These are phyloP conservation scores for Taxidea taxus DNA, from an alignment of 2,113 vertebrate genomes.

Conservation along the genomic window DNA sequence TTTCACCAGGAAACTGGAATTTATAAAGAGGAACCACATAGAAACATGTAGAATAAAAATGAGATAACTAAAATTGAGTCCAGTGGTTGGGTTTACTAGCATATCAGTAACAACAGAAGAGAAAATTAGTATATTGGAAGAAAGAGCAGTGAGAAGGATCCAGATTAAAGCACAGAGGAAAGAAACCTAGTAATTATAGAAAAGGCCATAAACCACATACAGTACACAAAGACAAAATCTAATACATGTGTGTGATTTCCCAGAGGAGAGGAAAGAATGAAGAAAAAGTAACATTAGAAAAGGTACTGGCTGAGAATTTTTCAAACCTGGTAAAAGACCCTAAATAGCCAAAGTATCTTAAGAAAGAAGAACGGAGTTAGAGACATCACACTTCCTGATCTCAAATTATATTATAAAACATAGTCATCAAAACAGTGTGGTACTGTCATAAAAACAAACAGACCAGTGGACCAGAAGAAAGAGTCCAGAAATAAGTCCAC, in stretches of 20 bases:
- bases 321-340: neutral
- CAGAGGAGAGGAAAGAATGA: neutral
- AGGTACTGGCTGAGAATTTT: neutral
- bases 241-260: neutral
- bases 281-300: neutral
- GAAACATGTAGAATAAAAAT: neutral
- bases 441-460: neutral
- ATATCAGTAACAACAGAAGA: neutral
- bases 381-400: neutral
- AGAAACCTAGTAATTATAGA: neutral
- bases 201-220: neutral
- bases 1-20: neutral
- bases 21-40: neutral
- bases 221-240: neutral
- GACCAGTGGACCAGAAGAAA: neutral
- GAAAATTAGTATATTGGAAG: neutral
- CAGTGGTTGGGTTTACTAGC: neutral
- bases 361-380: neutral
- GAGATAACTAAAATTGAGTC: neutral
- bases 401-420: neutral
- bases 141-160: neutral
- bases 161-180: neutral
- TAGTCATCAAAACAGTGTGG: neutral
- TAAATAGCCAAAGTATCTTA: neutral
- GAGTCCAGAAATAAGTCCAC: neutral